Base-by-base conservation (phyloP, 1,140 invertebrate genomes). In the Hyles euphorbiae region DNA sequence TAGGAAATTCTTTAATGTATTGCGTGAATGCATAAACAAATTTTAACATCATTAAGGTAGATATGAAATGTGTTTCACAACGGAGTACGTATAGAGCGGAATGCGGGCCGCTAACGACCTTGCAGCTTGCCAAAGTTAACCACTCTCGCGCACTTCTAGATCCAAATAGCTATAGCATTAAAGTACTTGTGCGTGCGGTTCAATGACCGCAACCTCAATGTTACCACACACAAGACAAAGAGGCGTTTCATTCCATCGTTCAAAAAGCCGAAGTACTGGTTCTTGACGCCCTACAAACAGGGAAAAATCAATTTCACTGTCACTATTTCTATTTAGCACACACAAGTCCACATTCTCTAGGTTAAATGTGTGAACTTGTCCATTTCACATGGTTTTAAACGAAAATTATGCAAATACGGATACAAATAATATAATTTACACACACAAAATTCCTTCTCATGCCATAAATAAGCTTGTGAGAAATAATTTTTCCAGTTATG, bases 121-220 rank as follows among this genome's bases (percentile, higher is more conserved):
- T 83, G 81, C 78, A 76, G 78, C 81, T 82, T 78, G 77, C 80
- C 81, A 76, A 77, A 68, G 63, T 74, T 80, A 79, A 80, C 81
- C 81, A 82, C 75, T 83, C 78, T 70, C 69, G 68, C 70, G 72
- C 79, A 76, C 67, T 73, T 71, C 67, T 79, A 80, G 60, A 72
- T 73, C 70, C 66, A 72, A 73, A 67, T 60, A 66, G 58, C 67
- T 55, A 67, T 53, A 56, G 58, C 53, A 43, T 52, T 45, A 55
- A 60, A 60, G 54, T 66, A 61, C 57, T 59, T 53, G 67, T 62
- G 49, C 52, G 67, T 62, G 49, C 54, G 56, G 68, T 59, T 44
- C 68, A 55, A 65, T 63, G 68, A 71, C 66, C 71, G 60, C 52
- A 53, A 58, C 34, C 40, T 65, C 52, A 63, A 58, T 58, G 44